phyloP scores from a whole-genome alignment of 2,797 vertebrate species.

The Gymnopithys bicolor region DNA sequence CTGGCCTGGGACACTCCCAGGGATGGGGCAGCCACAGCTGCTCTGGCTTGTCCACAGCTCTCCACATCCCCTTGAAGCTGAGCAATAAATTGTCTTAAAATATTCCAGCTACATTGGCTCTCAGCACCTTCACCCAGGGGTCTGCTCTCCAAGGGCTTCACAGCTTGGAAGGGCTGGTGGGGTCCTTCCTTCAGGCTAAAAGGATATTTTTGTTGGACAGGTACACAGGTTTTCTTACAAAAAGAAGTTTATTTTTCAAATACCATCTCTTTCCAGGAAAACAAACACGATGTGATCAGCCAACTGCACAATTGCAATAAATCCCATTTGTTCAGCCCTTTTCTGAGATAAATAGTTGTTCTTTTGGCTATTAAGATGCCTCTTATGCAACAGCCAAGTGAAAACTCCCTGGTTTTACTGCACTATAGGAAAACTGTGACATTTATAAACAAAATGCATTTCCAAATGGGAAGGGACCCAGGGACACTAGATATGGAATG shows the following conservation, averaged over 20 bases:
- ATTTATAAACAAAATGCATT: background rate
- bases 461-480: background rate
- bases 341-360: background rate
- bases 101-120: background rate
- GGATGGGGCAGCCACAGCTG: background rate
- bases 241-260: slow-evolving; percentile 19
- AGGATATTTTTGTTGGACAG: slow-evolving; percentile 21
- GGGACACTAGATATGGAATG: no score
- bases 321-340: background rate
- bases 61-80: background rate
- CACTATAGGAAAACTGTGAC: background rate
- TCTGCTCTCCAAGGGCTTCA: background rate
- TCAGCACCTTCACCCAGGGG: background rate
- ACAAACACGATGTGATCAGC: background rate
- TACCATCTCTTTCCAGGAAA: background rate
- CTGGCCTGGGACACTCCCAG: background rate
- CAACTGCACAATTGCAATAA: background rate
- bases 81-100: background rate
- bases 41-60: background rate
- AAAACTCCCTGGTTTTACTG: background rate
- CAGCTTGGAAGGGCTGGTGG: background rate
- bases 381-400: background rate
- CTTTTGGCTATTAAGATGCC: background rate
- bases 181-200: background rate
- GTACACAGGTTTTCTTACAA: background rate